These are phyloP conservation scores for Fissipunctia ypsillon DNA, from an alignment of 2,888 invertebrate species.

Conservation along the genomic window DNA sequence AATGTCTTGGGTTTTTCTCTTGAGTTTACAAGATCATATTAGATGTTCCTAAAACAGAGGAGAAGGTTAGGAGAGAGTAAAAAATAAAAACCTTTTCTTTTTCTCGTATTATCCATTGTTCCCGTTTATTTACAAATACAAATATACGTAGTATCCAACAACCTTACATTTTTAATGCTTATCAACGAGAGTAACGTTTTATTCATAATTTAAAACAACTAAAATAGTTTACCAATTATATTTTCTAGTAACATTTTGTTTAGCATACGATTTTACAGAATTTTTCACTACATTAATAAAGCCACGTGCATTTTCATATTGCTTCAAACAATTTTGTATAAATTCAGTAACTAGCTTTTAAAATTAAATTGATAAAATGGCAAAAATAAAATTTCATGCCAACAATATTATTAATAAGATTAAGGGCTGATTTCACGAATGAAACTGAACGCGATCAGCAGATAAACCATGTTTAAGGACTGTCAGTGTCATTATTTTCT, in stretches of 20 bases:
- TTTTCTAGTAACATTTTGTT: conserved; percentile 12
- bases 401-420: too few species aligned
- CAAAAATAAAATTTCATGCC: background rate
- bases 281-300: conserved; percentile 18
- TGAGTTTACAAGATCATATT: background rate
- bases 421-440: too few species aligned
- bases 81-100: conserved; percentile 24
- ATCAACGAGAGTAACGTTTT: conserved; percentile 43
- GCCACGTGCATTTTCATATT: conserved; percentile 21
- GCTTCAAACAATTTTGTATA: background rate
- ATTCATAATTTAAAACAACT: conserved; percentile 39
- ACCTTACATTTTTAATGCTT: conserved; percentile 57
- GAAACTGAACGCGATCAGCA: too few species aligned
- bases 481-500: too few species aligned
- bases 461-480: too few species aligned
- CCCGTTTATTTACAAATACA: conserved; percentile 63
- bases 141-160: conserved; percentile 60
- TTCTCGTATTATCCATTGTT: conserved; percentile 40
- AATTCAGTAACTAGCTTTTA: background rate
- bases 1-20: too few species aligned
- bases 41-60: background rate
- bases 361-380: background rate
- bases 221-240: conserved; percentile 12
- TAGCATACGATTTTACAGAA: conserved; percentile 5
- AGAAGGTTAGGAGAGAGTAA: background rate